phyloP scores from a whole-genome alignment of 2,113 vertebrate genomes.

The Callaeas wilsoni region DNA sequence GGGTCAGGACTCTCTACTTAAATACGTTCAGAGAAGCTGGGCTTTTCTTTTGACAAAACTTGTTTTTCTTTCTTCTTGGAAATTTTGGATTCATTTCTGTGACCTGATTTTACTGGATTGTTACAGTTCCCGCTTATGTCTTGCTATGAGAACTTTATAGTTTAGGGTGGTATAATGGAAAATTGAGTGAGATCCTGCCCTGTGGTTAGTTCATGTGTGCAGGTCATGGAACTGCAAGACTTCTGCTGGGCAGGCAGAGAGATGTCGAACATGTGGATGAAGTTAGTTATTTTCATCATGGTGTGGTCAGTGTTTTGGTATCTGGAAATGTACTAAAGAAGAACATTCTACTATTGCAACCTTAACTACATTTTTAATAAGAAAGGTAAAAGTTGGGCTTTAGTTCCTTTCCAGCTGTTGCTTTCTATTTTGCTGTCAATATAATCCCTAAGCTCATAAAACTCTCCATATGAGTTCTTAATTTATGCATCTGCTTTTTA shows the following conservation, averaged over 20 bases:
- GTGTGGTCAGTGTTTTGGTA: not conserved
- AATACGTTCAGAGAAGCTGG: not conserved
- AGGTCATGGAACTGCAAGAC: not conserved
- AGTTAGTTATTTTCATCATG: not conserved
- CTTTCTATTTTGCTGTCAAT: not conserved
- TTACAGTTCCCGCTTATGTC: not conserved
- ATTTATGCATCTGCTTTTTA: not conserved
- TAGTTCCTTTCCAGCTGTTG: not conserved
- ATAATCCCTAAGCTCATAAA: not conserved
- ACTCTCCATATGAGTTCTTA: not conserved
- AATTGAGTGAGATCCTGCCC: not conserved
- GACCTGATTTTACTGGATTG: not conserved
- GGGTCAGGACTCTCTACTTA: not conserved
- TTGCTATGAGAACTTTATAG: not conserved
- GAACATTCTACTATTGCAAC: not conserved
- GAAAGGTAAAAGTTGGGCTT: not conserved
- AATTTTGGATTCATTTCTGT: not conserved
- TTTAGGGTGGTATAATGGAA: not conserved
- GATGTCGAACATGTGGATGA: not conserved
- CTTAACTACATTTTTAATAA: not conserved
- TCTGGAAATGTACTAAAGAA: not conserved
- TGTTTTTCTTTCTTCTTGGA: not conserved
- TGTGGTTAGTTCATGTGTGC: not conserved
- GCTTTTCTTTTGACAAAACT: accelerated
- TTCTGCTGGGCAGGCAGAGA: not conserved